These are phyloP conservation scores for Urocyon cinereoargenteus DNA, from an alignment of 2,797 vertebrate species.

Conservation along the genomic window DNA sequence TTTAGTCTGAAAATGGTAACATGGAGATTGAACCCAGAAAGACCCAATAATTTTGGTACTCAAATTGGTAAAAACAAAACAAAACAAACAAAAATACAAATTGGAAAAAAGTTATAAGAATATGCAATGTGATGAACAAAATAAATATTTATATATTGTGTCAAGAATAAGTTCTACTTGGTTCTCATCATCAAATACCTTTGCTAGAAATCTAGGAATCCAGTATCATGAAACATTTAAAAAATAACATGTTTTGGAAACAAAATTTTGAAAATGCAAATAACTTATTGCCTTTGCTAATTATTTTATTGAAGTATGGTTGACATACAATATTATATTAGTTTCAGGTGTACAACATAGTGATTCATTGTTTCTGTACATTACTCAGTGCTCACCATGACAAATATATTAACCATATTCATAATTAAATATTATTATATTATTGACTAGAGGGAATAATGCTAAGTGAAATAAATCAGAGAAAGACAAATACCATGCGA, in stretches of 20 bases:
- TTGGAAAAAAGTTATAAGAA: neutral
- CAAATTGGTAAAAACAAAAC: neutral
- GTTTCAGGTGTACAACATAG: neutral
- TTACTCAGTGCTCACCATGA: neutral
- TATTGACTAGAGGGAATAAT: neutral
- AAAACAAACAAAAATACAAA: no score
- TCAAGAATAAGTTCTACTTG: neutral
- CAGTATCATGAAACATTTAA: neutral
- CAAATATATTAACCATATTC: neutral
- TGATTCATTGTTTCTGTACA: neutral
- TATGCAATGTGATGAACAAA: neutral
- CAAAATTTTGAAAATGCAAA: neutral
- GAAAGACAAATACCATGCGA: neutral
- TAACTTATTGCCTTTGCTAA: neutral
- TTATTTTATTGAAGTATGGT: neutral
- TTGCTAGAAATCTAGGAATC: neutral
- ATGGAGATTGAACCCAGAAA: neutral
- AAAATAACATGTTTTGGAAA: neutral
- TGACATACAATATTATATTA: neutral
- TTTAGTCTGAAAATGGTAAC: neutral
- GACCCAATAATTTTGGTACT: neutral
- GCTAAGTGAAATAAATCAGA: neutral
- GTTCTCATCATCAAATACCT: neutral
- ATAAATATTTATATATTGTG: neutral
- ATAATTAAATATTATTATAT: no score